Evolutionary conservation across 2,888 invertebrate genomes (phyloP), one percentile per base, ranked within the genome.

Genomic region (Adineta ricciae): DNA sequence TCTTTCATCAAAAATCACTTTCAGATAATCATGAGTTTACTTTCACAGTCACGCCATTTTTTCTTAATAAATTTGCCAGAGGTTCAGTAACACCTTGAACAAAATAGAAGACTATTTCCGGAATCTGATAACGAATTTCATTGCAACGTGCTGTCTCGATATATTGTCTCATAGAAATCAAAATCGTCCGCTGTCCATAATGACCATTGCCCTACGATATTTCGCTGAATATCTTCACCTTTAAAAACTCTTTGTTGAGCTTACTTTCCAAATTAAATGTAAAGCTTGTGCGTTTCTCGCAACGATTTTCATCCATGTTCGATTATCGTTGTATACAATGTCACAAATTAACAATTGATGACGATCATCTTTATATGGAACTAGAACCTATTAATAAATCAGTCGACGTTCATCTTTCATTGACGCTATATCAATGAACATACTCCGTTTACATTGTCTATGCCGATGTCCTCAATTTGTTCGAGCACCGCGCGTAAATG

Each of bases 281-380:
- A 83, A 32, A 21, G 52, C 49, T 83, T 83, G 83, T 27, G 83
- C 50, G 50, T 83, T 83, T 32, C 83, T 19, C 9, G 83, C 36
- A 83, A 83, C 36, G 0, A 83, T 32, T 83, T 83, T 83, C 83
- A 83, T 27, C 83, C 83, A 83, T 78, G 41, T 41, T 78, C 78
- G 78, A 41, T 24, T 21, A 41, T 78, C 78, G 41, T 78, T 78
- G n/a, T 78, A 78, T 7, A 78, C 38, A n/a, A 78, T 24, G 24
- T 78, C 78, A 78, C n/a, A 38, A 11, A 78, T 78, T 41, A 78
- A 41, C 11, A 78, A 41, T 78, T 78, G 78, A 41, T 41, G 24
- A 41, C 41, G 38, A 78, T n/a, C 24, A 78, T 41, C 41, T 78
- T 78, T 78, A 41, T 41, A 78, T 78, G 78, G 78, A n/a, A 78